Evolutionary conservation across 2,888 invertebrate species (phyloP).

Genomic region (Ametastegia equiseti): DNA sequence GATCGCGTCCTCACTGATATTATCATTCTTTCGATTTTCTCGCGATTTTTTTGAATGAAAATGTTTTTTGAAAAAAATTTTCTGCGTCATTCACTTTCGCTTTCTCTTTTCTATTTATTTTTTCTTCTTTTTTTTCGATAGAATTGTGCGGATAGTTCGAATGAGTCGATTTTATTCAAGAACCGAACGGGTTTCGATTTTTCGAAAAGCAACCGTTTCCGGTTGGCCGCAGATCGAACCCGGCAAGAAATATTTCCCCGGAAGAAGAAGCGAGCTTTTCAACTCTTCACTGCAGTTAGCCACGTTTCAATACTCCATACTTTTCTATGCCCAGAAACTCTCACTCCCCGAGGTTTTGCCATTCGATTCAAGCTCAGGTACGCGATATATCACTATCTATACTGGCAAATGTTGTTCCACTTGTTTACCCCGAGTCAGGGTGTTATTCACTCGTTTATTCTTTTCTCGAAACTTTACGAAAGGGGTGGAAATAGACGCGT

Average conservation of each 20-base stretch:
- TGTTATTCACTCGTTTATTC: neutral
- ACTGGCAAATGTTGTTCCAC: neutral
- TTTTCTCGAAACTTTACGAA: no score
- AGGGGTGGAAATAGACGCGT: no score
- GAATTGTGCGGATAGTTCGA: slow-evolving; percentile 5
- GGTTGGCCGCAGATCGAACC: slow-evolving; percentile 29
- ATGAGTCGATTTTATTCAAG: no score
- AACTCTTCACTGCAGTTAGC: slow-evolving; percentile 38
- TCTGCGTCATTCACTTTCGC: neutral
- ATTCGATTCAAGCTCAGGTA: neutral
- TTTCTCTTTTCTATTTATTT: neutral
- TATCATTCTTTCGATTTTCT: neutral
- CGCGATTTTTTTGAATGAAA: neutral
- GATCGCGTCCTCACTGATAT: no score
- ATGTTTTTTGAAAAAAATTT: no score
- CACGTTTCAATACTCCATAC: slow-evolving; percentile 33
- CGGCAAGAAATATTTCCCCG: neutral
- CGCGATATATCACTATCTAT: neutral
- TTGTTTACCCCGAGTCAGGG: neutral
- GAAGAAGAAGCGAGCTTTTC: slow-evolving; percentile 12
- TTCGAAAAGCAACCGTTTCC: neutral
- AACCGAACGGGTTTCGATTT: neutral
- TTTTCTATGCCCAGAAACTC: slow-evolving; percentile 1
- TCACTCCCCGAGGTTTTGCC: slow-evolving; percentile 25
- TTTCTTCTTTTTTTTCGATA: no score